These are phyloP conservation scores for Chaetophractus vellerosus DNA, from an alignment of 2,797 vertebrate species.

Conservation along the genomic window DNA sequence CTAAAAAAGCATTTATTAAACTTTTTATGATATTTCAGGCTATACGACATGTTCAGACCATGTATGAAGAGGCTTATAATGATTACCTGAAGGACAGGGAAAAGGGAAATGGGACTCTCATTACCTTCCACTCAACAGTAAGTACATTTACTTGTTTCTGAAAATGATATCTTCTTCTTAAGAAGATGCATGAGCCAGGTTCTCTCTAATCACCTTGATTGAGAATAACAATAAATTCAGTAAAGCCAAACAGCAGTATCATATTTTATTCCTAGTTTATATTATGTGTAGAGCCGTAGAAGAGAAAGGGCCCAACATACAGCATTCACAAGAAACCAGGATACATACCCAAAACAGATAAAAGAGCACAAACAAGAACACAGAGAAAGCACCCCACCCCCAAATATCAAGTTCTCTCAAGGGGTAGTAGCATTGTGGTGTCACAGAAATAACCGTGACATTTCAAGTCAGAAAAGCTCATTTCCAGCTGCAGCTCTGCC, in stretches of 20 bases:
- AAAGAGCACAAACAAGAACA: background rate
- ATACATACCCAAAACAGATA: background rate
- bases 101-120: constrained; percentile 90
- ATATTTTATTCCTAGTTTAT: background rate
- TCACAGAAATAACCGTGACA: background rate
- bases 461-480: background rate
- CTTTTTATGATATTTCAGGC: constrained; percentile 89
- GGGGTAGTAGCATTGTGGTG: accelerated
- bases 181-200: background rate
- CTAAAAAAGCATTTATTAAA: background rate
- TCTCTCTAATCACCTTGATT: constrained; percentile 4
- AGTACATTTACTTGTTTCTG: constrained; percentile 86
- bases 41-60: constrained; percentile 93
- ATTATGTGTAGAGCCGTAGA: background rate
- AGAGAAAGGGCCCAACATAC: background rate
- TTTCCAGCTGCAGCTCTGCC: background rate
- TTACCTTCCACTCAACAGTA: constrained; percentile 92
- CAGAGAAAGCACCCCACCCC: background rate
- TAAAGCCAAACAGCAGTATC: background rate
- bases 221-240: constrained; percentile 27
- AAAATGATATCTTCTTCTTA: background rate
- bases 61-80: constrained; percentile 92
- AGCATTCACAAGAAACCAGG: background rate
- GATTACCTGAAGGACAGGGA: constrained; percentile 87
- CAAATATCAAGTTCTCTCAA: background rate